phyloP scores from a whole-genome alignment of 2,888 invertebrate species.

The Tanytarsus gracilentus region DNA sequence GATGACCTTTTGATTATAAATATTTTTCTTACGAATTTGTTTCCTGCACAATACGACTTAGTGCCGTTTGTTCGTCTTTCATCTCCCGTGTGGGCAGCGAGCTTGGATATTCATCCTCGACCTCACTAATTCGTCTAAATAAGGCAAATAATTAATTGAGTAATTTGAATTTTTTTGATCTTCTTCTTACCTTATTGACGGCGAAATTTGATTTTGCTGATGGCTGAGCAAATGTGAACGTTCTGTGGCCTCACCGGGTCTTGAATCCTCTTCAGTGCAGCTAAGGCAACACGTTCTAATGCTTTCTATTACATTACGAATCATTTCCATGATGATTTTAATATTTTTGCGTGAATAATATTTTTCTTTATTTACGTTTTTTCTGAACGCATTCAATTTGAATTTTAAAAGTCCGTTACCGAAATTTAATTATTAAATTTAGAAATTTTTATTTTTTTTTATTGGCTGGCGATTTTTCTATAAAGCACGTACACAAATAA shows the following conservation, averaged over 20 bases:
- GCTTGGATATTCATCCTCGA: conserved; percentile 53
- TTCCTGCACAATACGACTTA: conserved; percentile 80
- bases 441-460: too few relatives aligned
- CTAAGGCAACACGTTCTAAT: conserved; percentile 40
- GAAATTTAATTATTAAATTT: too few relatives aligned
- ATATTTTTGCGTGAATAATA: too few relatives aligned
- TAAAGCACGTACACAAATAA: too few relatives aligned
- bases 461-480: too few relatives aligned
- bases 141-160: conserved; percentile 69
- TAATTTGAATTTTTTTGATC: conserved; percentile 65
- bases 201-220: conserved; percentile 4
- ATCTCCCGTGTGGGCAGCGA: conserved; percentile 49
- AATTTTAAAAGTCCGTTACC: too few relatives aligned
- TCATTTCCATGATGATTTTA: conserved; percentile 5
- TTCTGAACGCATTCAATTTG: too few relatives aligned
- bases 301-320: conserved; percentile 28
- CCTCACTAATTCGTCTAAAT: conserved; percentile 61
- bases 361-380: too few relatives aligned
- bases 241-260: conserved; percentile 34
- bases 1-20: background rate
- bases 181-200: too few relatives aligned
- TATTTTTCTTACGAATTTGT: conserved; percentile 69
- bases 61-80: conserved; percentile 84
- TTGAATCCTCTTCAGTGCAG: conserved; percentile 39
- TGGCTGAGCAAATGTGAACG: conserved; percentile 1